Evolutionary conservation across 2,797 vertebrate genomes (phyloP).

Genomic region (Chrosomus eos): DNA sequence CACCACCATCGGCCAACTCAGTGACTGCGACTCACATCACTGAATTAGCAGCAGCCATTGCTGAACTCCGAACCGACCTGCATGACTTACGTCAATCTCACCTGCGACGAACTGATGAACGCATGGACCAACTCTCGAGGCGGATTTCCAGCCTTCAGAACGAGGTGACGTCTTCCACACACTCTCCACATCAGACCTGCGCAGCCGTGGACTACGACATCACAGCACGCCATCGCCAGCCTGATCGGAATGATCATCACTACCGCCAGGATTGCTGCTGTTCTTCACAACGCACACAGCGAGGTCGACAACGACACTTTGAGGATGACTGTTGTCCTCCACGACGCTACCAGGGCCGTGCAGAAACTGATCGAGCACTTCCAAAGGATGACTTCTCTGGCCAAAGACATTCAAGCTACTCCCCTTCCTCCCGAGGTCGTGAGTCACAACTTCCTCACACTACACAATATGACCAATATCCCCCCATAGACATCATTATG

Average conservation of each 20-base stretch:
- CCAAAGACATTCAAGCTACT: background rate
- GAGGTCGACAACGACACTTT: background rate
- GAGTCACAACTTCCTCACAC: background rate
- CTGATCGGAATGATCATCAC: background rate
- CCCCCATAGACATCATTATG: background rate
- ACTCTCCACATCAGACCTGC: background rate
- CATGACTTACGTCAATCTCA: background rate
- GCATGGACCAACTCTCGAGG: background rate
- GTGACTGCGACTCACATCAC: no score
- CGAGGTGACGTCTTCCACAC: background rate
- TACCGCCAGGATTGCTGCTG: background rate
- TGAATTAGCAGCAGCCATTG: no score
- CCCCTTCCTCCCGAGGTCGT: background rate
- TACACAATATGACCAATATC: background rate
- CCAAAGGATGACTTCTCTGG: background rate
- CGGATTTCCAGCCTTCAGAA: background rate
- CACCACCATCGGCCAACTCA: no score
- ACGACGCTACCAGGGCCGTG: background rate
- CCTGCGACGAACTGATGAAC: background rate
- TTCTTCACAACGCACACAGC: background rate
- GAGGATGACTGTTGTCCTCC: background rate
- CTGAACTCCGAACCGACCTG: slow-evolving; percentile 15
- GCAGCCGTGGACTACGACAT: background rate
- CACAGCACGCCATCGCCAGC: background rate
- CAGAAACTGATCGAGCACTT: background rate